A percentile compares a stretch with the other conserved stretches of the same genome.
Evolutionary conservation across 2,797 vertebrate genomes (phyloP).

Genomic region (Crossoptilon crossoptilon): DNA sequence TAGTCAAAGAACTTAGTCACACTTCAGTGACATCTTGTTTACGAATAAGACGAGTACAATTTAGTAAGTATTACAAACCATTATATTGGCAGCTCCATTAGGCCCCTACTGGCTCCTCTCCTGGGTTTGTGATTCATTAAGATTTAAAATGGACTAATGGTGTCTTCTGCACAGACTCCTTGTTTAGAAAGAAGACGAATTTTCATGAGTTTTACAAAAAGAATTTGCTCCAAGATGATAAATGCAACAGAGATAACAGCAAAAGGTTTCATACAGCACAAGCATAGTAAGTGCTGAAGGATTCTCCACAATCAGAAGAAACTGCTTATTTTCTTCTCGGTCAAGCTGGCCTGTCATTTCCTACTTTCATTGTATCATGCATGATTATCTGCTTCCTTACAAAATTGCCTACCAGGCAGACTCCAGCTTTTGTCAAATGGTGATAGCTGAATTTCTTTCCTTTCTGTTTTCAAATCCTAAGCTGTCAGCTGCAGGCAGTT

Average conservation of each 20-base stretch:
- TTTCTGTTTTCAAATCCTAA: not conserved
- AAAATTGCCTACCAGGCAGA: not conserved
- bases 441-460: not conserved
- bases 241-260: not conserved
- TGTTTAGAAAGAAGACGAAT: not conserved
- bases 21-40: not conserved
- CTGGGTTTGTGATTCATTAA: not conserved
- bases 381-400: not conserved
- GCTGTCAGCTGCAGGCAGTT: not conserved
- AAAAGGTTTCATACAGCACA: not conserved
- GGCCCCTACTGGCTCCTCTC: not conserved
- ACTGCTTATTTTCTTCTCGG: not conserved
- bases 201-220: not conserved
- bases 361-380: fast-evolving
- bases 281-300: not conserved
- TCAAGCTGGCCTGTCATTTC: not conserved
- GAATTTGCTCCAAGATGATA: not conserved
- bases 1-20: too few species aligned
- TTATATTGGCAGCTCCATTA: not conserved
- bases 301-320: not conserved
- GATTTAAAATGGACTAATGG: not conserved
- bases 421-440: not conserved
- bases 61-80: not conserved
- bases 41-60: not conserved
- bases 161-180: not conserved